Conservation (phyloP, 2,113 vertebrate species). For the Craseonycteris thonglongyai region DNA sequence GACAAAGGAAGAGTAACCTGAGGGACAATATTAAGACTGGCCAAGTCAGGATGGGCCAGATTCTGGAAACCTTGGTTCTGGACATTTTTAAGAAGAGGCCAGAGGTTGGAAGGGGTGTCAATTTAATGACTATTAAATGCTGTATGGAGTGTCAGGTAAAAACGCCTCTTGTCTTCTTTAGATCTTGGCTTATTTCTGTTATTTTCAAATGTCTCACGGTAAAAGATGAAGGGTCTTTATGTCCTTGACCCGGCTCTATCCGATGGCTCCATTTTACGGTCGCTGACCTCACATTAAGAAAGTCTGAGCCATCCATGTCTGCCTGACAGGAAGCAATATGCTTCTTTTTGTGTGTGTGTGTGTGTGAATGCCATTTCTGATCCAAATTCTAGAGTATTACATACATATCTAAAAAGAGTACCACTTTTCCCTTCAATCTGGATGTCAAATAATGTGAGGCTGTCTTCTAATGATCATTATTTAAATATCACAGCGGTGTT, state of each 20-base stretch:
- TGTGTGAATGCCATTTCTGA: constrained; percentile 47
- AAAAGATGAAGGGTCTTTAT: background rate
- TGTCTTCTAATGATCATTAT: constrained; percentile 60
- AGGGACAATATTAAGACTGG: background rate
- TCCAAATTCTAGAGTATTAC: constrained; percentile 61
- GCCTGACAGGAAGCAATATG: background rate
- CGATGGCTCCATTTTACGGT: background rate
- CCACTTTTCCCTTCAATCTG: constrained; percentile 61
- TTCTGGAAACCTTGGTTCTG: background rate
- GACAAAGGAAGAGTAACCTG: background rate
- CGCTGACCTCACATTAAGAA: background rate
- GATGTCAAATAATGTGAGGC: constrained; percentile 46
- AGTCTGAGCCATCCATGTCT: background rate
- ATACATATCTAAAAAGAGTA: background rate
- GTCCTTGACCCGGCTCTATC: background rate
- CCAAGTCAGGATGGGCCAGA: background rate
- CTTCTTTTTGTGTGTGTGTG: too few relatives aligned
- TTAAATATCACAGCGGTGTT: constrained; percentile 22
- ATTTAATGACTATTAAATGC: background rate
- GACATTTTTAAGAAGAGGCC: background rate
- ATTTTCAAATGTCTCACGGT: background rate
- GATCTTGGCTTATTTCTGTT: background rate
- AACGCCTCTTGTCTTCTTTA: background rate
- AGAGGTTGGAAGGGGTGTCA: background rate
- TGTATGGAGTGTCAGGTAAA: background rate